Conservation (phyloP, 2,888 invertebrate species). For the Toxonevra muliebris region DNA sequence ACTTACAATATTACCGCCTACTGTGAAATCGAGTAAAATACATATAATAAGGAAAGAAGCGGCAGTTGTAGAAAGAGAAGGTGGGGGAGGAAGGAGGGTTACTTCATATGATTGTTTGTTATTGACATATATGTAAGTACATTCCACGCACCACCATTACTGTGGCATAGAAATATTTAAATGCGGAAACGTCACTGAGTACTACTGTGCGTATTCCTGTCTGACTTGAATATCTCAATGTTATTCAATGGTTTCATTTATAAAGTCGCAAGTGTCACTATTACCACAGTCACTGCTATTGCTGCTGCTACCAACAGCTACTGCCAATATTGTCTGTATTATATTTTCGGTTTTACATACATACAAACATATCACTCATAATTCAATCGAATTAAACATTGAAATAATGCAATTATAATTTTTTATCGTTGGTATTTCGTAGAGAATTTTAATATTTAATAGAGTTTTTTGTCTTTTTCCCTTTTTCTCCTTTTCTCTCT, state of each 20-base stretch:
- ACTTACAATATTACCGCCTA: neutral
- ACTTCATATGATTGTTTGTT: neutral
- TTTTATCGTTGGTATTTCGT: slow-evolving; percentile 13
- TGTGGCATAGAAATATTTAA: too few species aligned
- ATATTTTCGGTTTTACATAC: neutral
- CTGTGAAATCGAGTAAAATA: slow-evolving; percentile 4
- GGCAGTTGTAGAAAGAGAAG: neutral
- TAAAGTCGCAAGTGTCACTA: neutral
- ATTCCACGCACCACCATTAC: too few species aligned
- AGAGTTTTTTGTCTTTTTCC: too few species aligned
- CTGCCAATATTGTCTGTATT: too few species aligned
- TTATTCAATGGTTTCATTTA: slow-evolving; percentile 19
- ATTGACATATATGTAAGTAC: too few species aligned
- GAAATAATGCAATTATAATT: slow-evolving; percentile 23
- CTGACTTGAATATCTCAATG: neutral
- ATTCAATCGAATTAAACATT: slow-evolving; percentile 22
- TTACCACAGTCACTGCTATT: too few species aligned
- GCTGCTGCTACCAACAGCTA: too few species aligned
- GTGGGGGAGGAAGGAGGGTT: too few species aligned
- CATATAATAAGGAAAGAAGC: neutral
- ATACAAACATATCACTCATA: slow-evolving; percentile 27
- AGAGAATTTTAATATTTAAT: too few species aligned
- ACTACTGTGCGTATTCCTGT: neutral
- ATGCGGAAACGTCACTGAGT: neutral
- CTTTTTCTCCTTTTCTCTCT: too few species aligned